A percentile compares a stretch with the other conserved stretches of the same genome.
phyloP scores from a whole-genome alignment of 2,797 vertebrate species.

The Kryptolebias ocellatus region DNA sequence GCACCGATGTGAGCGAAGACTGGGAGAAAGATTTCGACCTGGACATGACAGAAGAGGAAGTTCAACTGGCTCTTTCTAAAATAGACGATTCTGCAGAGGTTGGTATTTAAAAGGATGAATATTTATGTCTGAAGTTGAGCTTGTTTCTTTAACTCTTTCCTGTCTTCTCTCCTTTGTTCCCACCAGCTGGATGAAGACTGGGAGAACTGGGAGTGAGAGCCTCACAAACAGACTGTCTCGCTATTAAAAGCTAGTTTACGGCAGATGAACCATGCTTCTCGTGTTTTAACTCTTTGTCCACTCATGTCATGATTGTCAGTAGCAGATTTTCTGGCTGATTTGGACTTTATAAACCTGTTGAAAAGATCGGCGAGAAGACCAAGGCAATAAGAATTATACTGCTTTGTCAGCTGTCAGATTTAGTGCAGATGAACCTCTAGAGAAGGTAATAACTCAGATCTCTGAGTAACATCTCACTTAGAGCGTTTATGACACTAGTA shows the following conservation, averaged over 20 bases:
- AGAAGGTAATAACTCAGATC: slow-evolving; percentile 40
- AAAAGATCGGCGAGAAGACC: slow-evolving; percentile 48
- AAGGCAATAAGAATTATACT: slow-evolving; percentile 58
- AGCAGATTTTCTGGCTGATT: slow-evolving; percentile 53
- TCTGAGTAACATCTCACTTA: slow-evolving; percentile 45
- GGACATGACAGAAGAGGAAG: slow-evolving; percentile 99
- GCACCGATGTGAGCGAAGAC: slow-evolving; percentile 97
- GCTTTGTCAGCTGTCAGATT: slow-evolving; percentile 47
- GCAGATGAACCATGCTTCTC: slow-evolving; percentile 75
- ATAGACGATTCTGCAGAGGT: slow-evolving; percentile 91
- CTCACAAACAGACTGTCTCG: slow-evolving; percentile 43
- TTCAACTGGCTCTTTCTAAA: slow-evolving; percentile 93
- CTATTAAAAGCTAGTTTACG: slow-evolving; percentile 67
- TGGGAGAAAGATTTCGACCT: slow-evolving; percentile 99
- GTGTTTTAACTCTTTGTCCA: slow-evolving; percentile 81
- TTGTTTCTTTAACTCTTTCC: neutral
- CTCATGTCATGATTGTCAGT: slow-evolving; percentile 74
- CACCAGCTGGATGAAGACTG: slow-evolving; percentile 94
- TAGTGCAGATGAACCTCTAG: slow-evolving; percentile 45
- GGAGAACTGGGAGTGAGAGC: slow-evolving; percentile 95
- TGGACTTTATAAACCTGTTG: slow-evolving; percentile 62
- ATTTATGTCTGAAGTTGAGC: neutral
- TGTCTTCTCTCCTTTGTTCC: neutral
- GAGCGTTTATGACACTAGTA: slow-evolving; percentile 44
- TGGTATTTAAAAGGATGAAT: slow-evolving; percentile 10